phyloP scores from a whole-genome alignment of 2,113 vertebrate species.

The Mesitornis unicolor region DNA sequence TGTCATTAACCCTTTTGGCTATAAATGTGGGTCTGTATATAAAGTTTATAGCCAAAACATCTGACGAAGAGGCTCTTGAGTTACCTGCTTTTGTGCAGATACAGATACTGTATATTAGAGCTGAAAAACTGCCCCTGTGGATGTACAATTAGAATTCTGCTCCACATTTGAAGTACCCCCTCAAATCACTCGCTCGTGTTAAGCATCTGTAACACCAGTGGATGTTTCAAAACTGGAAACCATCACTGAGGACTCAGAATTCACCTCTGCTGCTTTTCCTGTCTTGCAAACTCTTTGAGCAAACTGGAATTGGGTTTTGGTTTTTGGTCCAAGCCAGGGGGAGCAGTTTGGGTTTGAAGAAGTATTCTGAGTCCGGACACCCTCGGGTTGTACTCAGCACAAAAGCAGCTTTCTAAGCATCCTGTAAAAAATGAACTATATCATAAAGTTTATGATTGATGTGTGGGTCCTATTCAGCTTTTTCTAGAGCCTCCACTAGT shows the following conservation, averaged over 20 bases:
- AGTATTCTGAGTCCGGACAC: neutral
- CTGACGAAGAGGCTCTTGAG: neutral
- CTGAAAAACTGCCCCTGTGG: neutral
- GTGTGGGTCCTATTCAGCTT: neutral
- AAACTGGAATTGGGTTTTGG: neutral
- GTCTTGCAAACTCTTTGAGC: neutral
- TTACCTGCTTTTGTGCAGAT: neutral
- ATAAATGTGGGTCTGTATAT: accelerated
- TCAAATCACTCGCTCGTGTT: neutral
- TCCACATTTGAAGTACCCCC: neutral
- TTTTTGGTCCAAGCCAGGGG: neutral
- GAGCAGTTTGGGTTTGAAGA: neutral
- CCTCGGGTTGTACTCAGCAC: neutral
- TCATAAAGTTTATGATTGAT: neutral
- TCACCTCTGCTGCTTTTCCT: neutral
- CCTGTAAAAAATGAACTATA: neutral
- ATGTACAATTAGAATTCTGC: neutral
- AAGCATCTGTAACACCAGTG: neutral
- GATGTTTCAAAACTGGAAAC: neutral
- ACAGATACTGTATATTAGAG: neutral
- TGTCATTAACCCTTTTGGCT: neutral
- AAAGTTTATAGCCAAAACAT: accelerated
- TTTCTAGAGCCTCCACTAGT: neutral
- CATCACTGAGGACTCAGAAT: neutral
- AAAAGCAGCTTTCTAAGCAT: neutral